Evolutionary conservation across 2,888 invertebrate species (phyloP).

Genomic region (Hylaea fasciaria): DNA sequence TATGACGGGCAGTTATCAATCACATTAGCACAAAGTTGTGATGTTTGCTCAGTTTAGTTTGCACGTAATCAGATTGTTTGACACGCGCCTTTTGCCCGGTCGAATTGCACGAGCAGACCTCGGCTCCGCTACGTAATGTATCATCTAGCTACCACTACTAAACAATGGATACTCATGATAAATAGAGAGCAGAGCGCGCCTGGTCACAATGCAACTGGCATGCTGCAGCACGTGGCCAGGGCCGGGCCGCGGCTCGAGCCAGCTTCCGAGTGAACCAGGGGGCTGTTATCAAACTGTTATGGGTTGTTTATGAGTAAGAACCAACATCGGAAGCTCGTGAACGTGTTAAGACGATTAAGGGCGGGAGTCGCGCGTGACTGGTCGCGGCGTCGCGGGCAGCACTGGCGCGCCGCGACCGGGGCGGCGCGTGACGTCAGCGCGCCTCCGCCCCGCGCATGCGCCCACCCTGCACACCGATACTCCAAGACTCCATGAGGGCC

Average conservation of each 20-base stretch:
- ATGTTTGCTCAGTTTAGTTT: slow-evolving; percentile 22
- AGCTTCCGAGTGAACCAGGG: slow-evolving; percentile 37
- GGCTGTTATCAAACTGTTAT: slow-evolving; percentile 46
- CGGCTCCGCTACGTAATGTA: slow-evolving; percentile 36
- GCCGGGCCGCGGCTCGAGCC: slow-evolving; percentile 21
- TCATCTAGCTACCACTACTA: slow-evolving; percentile 42
- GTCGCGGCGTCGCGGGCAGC: slow-evolving; percentile 78
- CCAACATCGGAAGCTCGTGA: slow-evolving; percentile 77
- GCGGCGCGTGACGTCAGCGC: slow-evolving; percentile 79
- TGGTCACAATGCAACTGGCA: slow-evolving; percentile 48
- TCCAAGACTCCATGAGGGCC: slow-evolving; percentile 77
- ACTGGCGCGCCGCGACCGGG: slow-evolving; percentile 76
- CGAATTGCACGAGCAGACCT: slow-evolving; percentile 21
- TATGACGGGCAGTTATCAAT: slow-evolving; percentile 22
- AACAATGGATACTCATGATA: slow-evolving; percentile 56
- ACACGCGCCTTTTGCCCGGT: slow-evolving; percentile 20
- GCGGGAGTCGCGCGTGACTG: slow-evolving; percentile 77
- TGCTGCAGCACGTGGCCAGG: slow-evolving; percentile 52
- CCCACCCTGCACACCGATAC: slow-evolving; percentile 55
- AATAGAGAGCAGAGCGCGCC: slow-evolving; percentile 45
- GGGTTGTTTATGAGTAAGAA: slow-evolving; percentile 65
- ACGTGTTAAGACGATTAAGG: slow-evolving; percentile 66
- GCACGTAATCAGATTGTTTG: slow-evolving; percentile 28
- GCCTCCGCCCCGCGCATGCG: slow-evolving; percentile 77
- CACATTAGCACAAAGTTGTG: slow-evolving; percentile 26